Conservation (phyloP, 2,113 vertebrate species). For the Delphinus delphis region DNA sequence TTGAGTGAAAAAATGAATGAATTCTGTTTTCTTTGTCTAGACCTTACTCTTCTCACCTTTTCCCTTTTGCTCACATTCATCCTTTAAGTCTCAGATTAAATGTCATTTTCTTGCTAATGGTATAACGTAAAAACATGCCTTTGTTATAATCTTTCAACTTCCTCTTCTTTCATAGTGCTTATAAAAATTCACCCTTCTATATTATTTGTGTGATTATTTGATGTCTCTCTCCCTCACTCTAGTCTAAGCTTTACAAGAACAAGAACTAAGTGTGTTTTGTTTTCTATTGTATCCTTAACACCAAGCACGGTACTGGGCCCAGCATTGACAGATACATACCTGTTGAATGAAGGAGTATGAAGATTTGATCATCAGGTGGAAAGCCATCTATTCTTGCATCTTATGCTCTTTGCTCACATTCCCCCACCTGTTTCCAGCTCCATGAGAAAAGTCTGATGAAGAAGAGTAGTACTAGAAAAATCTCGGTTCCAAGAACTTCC, state of each 20-base stretch:
- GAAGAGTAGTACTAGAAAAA: background rate
- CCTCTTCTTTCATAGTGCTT: background rate
- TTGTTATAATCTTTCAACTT: background rate
- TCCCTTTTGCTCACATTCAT: background rate
- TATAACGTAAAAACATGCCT: background rate
- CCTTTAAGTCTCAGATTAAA: background rate
- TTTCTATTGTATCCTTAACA: background rate
- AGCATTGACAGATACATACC: background rate
- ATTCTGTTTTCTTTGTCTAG: background rate
- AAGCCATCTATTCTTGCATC: background rate
- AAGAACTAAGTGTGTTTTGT: background rate
- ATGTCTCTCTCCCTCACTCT: background rate
- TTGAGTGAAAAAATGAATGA: background rate
- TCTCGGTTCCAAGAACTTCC: background rate
- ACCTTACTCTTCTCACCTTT: background rate
- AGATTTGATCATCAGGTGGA: background rate
- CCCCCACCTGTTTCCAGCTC: background rate
- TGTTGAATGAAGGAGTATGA: background rate
- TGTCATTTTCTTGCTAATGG: background rate
- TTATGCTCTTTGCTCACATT: background rate
- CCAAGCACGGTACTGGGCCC: too few relatives aligned
- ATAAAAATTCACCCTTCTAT: background rate
- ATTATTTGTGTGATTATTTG: background rate
- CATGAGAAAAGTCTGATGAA: background rate
- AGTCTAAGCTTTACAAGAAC: background rate